Evolutionary conservation across 2,888 invertebrate genomes (phyloP), one percentile per base, ranked within the genome.

Genomic region (Flexamia atlantica): DNA sequence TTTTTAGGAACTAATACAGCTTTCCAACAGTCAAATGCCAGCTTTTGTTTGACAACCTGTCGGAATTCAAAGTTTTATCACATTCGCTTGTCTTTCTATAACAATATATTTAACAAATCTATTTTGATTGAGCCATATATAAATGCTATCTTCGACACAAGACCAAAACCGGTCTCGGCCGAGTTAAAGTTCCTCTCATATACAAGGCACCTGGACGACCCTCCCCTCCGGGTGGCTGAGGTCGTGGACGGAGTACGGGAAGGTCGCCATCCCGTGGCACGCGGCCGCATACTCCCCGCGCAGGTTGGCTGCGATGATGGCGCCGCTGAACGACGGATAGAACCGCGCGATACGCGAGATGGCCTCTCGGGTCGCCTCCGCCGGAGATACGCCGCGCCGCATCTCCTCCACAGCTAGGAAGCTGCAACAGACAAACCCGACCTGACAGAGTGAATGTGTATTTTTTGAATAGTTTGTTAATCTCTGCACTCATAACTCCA

Each of bases 351-450:
- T 98, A 86, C 97, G 93, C 17, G 90, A 88, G 4, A 99, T 91
- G 0, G 97, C 96, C 5, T 91, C 90, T 82, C 90, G 89, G 0
- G 97, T 96, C 0, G 99, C 98, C 85, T 92, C 91, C 0, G 89
- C 89, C 0, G 99, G 98, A 7, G 92, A 90, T 20, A 81, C 76
- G 0, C 99, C 98, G 10, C 92, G 91, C 53, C 97, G 93, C 95
- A 99, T 95, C 90, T 95, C 94, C 83, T 87, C 97, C 0, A 99
- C 98, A 0, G 98, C 96, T 36, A 96, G 89, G 88, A 96, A 95
- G 90, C 97, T 96, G 88, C 7, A 23, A 17, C 12, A 46, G 36
- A 36, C 36, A 36, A 36, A 36, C 9, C 4, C 36, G 9, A 36
- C 5, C 5, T 36, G 36, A 36, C 36, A 36, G 9, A 36, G 36